These are phyloP conservation scores for Stictocephala bisonia DNA, from an alignment of 2,888 invertebrate genomes.

Conservation along the genomic window DNA sequence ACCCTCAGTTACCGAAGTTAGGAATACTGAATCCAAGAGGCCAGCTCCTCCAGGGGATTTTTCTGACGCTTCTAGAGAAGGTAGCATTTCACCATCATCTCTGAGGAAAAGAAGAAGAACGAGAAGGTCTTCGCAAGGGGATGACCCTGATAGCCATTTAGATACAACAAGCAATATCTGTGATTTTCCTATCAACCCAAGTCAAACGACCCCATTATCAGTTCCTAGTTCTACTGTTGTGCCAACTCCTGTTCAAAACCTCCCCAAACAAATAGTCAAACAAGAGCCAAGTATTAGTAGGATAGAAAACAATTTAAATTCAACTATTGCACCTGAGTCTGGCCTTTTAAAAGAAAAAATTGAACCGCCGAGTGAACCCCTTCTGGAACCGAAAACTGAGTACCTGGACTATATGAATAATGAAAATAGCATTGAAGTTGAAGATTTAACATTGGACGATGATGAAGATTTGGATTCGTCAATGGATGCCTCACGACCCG, in stretches of 20 bases:
- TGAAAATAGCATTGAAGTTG: conserved; percentile 84
- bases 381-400: conserved; percentile 80
- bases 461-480: conserved; percentile 64
- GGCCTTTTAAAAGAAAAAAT: conserved; percentile 55
- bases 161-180: conserved; percentile 57
- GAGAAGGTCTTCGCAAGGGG: conserved; percentile 58
- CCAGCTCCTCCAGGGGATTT: conserved; percentile 16
- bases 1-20: conserved; percentile 31
- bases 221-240: conserved; percentile 57
- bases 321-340: conserved; percentile 44
- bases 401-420: conserved; percentile 75
- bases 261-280: conserved; percentile 63
- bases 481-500: conserved; percentile 73
- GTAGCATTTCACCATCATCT: conserved; percentile 54
- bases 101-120: conserved; percentile 55
- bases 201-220: conserved; percentile 48
- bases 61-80: conserved; percentile 54
- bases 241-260: conserved; percentile 45
- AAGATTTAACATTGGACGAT: conserved; percentile 73
- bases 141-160: conserved; percentile 56
- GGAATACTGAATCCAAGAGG: conserved; percentile 25
- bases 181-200: conserved; percentile 57
- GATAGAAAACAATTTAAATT: no score
- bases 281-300: conserved; percentile 40
- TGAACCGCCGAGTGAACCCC: conserved; percentile 55